Base-by-base conservation (phyloP, 2,797 vertebrate genomes). In the Microctenopoma stevenorrisi region DNA sequence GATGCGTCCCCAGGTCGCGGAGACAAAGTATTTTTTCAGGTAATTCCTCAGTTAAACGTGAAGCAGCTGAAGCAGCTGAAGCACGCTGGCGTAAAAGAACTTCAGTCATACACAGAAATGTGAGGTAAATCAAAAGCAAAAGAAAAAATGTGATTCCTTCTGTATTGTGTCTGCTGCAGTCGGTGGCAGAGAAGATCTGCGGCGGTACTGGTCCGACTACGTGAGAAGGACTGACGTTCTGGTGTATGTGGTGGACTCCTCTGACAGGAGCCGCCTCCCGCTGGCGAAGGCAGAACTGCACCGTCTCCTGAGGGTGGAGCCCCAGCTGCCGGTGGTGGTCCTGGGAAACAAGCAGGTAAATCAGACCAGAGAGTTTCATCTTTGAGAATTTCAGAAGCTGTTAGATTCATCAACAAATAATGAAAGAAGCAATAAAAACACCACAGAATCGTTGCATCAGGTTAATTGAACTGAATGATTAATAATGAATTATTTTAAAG, bases 181-280 rank as follows among this genome's bases (percentile, higher is more conserved):
- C 9, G 96, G 96, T 0, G 96, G 97, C 6, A 94, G 95, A 4
- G 94, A 96, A 88, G 96, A 97, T 74, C 92, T 98, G 77, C 93
- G 96, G 13, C 89, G 89, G 0, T 97, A 96, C 87, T 98, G 97
- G 96, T 90, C 87, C 1, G 95, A 96, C 61, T 98, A 96, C 87
- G 85, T 98, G 86, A 95, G 90, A 35, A 92, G 90, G 81, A 94
- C 96, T 35, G 94, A 98, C 0, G 71, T 97, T 40, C 92, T 98
- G 86, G 94, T 98, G 62, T 98, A 96, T 0, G 92, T 97, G 84
- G 96, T 97, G 81, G 97, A 98, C 78, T 95, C 96, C 0, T 93
- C 95, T 0, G 96, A 98, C 87, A 83, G 92, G 49, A 78, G 63
- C 0, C 93, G 95, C n/a, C 83, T 98, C 69, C 94, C 93, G 0